Evolutionary conservation across 2,888 invertebrate species (phyloP).

Genomic region (Harmothoe impar): DNA sequence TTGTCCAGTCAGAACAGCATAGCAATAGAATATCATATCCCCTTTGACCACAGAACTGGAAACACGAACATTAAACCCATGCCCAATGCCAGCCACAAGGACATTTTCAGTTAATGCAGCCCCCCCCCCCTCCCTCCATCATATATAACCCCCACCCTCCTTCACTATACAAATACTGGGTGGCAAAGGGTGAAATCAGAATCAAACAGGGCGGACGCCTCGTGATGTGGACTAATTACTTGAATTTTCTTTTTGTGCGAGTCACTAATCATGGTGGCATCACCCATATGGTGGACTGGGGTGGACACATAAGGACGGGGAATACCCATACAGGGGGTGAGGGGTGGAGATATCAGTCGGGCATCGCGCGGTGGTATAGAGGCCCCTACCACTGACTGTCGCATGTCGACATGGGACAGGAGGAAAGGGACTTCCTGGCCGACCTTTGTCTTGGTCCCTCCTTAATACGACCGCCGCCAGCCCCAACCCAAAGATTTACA

Average conservation of each 20-base stretch:
- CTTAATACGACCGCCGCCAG: conserved; percentile 18
- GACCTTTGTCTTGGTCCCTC: neutral
- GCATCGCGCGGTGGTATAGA: neutral
- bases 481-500: conserved; percentile 27
- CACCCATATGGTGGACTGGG: conserved; percentile 13
- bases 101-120: neutral
- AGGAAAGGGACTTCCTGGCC: neutral
- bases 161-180: neutral
- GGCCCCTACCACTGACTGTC: neutral
- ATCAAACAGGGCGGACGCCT: neutral
- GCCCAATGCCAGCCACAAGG: neutral
- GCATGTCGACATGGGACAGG: conserved; percentile 15
- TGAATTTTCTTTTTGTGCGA: neutral
- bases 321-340: neutral
- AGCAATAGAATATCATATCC: no score
- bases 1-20: no score
- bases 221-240: neutral
- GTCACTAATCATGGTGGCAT: neutral
- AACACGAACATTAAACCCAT: neutral
- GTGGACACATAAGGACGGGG: neutral
- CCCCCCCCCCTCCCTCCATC: neutral
- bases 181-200: neutral
- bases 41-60: no score
- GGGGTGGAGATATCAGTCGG: conserved; percentile 9
- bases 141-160: no score